Evolutionary conservation across 1,140 invertebrate genomes (phyloP), one percentile per base, ranked within the genome.

Genomic region (Lasaia peninsularis): DNA sequence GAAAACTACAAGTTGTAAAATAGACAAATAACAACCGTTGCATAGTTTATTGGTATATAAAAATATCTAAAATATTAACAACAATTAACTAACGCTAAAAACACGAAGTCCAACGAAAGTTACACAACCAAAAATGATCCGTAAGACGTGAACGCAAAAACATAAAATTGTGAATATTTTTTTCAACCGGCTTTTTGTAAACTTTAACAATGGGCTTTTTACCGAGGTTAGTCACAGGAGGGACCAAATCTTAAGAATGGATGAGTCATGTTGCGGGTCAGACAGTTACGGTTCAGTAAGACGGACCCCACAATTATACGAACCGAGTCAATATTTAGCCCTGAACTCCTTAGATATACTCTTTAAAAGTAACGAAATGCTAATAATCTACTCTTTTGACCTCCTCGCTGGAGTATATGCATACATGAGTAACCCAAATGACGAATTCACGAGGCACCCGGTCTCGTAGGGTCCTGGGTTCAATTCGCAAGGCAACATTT

Each of bases 221-320:
- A 69, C 60, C 58, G 60, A 60, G 44, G 60, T 73, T 78, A 71
- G 73, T 77, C 73, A 75, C 71, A 75, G 65, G 63, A 62, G 67
- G 60, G 44, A 33, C 35, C 60, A 53, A 62, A 78, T 82, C 73
- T 71, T 74, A 69, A 73, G 65, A 65, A 78, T 73, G 65, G 69
- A 56, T 85, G 81, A 82, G 60, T 82, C 78, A 82, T 70, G 48
- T 56, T 55, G 51, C 65, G 65, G 73, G 73, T 78, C 70, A 72
- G 33, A 67, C 55, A 62, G 69, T 69, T 66, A 63, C 69, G 73
- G 75, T 73, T 75, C 71, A 73, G 63, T 59, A 65, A 61, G 7
- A 1, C 20, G 21, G 14, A 28, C 21, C 54, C 51, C 35, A 28
- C 14, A 49, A 33, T 61, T 61, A 28, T 32, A 52, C 5, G 16